A percentile compares a stretch with the other conserved stretches of the same genome.
These are phyloP conservation scores for Monopterus albus DNA, from an alignment of 2,113 vertebrate species.

Conservation along the genomic window DNA sequence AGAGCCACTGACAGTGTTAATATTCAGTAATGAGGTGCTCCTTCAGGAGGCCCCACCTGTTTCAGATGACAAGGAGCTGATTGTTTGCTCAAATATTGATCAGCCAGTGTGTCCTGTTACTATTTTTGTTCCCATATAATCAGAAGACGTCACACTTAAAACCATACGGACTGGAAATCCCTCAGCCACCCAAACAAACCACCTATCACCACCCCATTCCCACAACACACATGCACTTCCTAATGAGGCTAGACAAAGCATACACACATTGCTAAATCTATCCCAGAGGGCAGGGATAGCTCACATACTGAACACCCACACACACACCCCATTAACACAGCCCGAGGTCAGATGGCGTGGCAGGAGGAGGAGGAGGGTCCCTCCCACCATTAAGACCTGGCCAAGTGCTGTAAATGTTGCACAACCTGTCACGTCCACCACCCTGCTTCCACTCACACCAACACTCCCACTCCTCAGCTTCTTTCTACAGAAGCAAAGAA, in stretches of 20 bases:
- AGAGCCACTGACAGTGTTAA: neutral
- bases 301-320: slow-evolving; percentile 10
- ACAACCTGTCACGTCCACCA: neutral
- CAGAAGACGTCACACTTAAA: neutral
- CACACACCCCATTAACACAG: slow-evolving; percentile 5
- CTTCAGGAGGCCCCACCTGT: neutral
- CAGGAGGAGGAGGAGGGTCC: slow-evolving; percentile 20
- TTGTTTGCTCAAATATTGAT: slow-evolving; percentile 22
- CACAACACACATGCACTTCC: neutral
- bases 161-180: slow-evolving; percentile 22
- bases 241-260: slow-evolving; percentile 41
- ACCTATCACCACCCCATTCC: neutral
- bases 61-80: slow-evolving; percentile 7
- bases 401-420: slow-evolving; percentile 1
- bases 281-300: slow-evolving; percentile 7
- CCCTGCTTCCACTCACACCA: neutral
- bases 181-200: slow-evolving; percentile 18
- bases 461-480: neutral
- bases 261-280: slow-evolving; percentile 15
- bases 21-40: slow-evolving; percentile 23
- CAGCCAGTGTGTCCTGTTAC: neutral
- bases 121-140: neutral
- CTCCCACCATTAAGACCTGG: slow-evolving; percentile 12
- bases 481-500: neutral
- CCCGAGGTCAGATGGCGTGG: slow-evolving; percentile 15